Evolutionary conservation across 2,113 vertebrate species (phyloP).

Genomic region (Salminus brasiliensis): DNA sequence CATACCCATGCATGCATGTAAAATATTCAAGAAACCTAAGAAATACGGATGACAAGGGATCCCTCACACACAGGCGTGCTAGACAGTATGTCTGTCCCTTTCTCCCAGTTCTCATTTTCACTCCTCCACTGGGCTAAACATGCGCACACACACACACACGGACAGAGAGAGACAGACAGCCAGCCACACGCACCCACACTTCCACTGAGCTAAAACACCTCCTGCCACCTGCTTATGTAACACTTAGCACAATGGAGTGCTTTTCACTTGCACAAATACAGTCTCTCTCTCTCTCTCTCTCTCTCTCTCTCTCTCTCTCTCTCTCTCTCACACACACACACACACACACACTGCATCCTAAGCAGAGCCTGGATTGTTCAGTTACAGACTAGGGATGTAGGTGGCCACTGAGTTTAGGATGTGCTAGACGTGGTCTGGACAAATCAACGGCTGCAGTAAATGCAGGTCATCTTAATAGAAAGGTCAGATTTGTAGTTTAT

Average conservation of each 20-base stretch:
- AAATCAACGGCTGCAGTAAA: too few species aligned
- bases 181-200: constrained; percentile 25
- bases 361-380: constrained; percentile 25
- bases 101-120: constrained; percentile 48
- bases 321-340: constrained; percentile 17
- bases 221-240: constrained; percentile 47
- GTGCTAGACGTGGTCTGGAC: not conserved
- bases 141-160: not conserved
- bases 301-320: not conserved
- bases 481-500: too few species aligned
- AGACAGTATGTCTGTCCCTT: constrained; percentile 47
- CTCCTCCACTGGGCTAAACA: constrained; percentile 28
- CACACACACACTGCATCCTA: not conserved
- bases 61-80: constrained; percentile 21
- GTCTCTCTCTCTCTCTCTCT: not conserved
- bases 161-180: constrained; percentile 28
- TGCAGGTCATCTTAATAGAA: too few species aligned
- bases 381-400: constrained; percentile 16
- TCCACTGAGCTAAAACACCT: constrained; percentile 34
- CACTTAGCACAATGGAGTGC: constrained; percentile 27
- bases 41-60: not conserved
- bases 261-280: constrained; percentile 7
- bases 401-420: constrained; percentile 1
- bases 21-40: not conserved
- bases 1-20: not conserved